These are phyloP conservation scores for Elaphurus davidianus DNA, from an alignment of 2,113 vertebrate genomes.

Conservation along the genomic window DNA sequence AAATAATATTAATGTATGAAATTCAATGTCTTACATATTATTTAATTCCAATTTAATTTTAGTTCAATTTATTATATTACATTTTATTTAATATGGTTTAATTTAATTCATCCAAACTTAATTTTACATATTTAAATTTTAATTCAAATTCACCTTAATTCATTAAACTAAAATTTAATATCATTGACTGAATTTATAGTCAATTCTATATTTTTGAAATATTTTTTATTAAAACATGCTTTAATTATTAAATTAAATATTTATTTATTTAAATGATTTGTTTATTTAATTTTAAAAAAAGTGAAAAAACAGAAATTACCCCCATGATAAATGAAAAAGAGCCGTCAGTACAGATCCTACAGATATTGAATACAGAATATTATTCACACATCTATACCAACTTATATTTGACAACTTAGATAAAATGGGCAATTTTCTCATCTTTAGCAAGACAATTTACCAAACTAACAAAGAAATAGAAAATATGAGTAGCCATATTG, in stretches of 20 bases:
- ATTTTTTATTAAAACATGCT: background rate
- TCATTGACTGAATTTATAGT: background rate
- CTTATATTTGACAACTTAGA: background rate
- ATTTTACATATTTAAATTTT: background rate
- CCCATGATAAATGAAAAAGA: background rate
- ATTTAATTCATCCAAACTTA: background rate
- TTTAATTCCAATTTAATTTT: background rate
- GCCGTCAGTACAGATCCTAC: background rate
- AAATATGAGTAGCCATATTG: background rate
- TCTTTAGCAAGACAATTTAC: background rate
- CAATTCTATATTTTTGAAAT: background rate
- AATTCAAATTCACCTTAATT: slow-evolving; percentile 8
- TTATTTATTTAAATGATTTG: background rate
- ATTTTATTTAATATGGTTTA: background rate
- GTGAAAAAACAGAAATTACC: background rate
- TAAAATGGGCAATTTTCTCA: background rate
- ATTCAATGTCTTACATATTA: background rate
- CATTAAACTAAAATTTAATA: background rate
- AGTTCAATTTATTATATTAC: background rate
- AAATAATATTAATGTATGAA: background rate
- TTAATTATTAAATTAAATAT: background rate
- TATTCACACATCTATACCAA: background rate
- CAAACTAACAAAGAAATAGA: background rate
- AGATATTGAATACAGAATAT: background rate
- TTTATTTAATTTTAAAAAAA: background rate